Evolutionary conservation across 2,797 vertebrate species (phyloP).

Genomic region (Cryptoblepharus egeriae): DNA sequence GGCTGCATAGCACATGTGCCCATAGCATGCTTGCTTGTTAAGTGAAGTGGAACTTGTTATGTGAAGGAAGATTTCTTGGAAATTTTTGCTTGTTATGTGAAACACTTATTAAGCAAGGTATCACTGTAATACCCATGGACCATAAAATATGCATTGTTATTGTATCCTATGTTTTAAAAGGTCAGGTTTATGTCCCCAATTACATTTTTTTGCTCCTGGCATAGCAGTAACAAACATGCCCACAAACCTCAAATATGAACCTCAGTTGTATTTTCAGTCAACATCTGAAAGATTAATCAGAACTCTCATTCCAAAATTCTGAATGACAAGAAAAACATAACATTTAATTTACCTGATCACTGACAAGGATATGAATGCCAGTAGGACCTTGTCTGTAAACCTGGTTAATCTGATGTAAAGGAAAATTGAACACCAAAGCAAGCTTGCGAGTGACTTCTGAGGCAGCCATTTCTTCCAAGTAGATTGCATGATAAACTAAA

Average conservation of each 20-base stretch:
- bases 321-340: not conserved
- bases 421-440: slow-evolving; percentile 88
- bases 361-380: slow-evolving; percentile 92
- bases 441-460: slow-evolving; percentile 92
- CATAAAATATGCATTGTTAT: too few species aligned
- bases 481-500: slow-evolving; percentile 92
- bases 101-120: too few species aligned
- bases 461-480: slow-evolving; percentile 92
- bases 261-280: not conserved
- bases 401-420: slow-evolving; percentile 89
- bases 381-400: slow-evolving; percentile 95
- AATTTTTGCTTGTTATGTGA: too few species aligned
- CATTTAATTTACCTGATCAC: slow-evolving; percentile 85
- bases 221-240: not conserved
- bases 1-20: too few species aligned
- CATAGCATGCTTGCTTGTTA: too few species aligned
- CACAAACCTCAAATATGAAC: not conserved
- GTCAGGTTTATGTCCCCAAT: not conserved
- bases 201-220: not conserved
- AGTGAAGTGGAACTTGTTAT: too few species aligned
- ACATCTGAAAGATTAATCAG: not conserved
- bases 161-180: too few species aligned
- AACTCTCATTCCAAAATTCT: not conserved
- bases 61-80: too few species aligned
- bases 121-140: too few species aligned